Evolutionary conservation across 2,797 vertebrate species (phyloP).

Genomic region (Sebastolobus alascanus): DNA sequence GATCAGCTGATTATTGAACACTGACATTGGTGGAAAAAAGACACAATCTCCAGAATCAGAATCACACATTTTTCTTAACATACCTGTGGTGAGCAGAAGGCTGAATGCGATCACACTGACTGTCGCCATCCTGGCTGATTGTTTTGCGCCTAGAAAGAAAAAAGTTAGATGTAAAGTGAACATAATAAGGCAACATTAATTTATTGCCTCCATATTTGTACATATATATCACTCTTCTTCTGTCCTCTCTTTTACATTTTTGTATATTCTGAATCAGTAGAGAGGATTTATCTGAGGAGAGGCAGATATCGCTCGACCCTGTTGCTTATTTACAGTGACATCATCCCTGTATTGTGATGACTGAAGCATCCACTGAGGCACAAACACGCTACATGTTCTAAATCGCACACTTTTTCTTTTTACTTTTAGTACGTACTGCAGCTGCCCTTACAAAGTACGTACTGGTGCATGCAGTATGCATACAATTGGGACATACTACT

Average conservation of each 20-base stretch:
- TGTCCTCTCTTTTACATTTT: background rate
- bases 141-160: conserved; percentile 60
- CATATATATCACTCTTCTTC: background rate
- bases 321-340: conserved; percentile 15
- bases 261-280: background rate
- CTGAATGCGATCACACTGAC: conserved; percentile 63
- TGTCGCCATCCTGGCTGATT: conserved; percentile 71
- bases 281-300: background rate
- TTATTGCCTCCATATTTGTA: background rate
- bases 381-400: no score
- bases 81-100: conserved; percentile 82
- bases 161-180: background rate
- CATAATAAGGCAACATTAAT: background rate
- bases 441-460: no score
- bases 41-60: background rate
- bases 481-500: no score
- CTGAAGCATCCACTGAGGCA: background rate
- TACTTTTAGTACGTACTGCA: no score
- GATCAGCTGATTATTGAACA: background rate
- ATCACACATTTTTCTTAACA: background rate
- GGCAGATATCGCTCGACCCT: background rate
- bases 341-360: conserved; percentile 9
- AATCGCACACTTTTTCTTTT: no score
- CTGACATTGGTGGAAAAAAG: background rate
- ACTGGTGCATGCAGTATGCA: no score